phyloP scores from a whole-genome alignment of 2,797 vertebrate species.

The Miichthys miiuy region DNA sequence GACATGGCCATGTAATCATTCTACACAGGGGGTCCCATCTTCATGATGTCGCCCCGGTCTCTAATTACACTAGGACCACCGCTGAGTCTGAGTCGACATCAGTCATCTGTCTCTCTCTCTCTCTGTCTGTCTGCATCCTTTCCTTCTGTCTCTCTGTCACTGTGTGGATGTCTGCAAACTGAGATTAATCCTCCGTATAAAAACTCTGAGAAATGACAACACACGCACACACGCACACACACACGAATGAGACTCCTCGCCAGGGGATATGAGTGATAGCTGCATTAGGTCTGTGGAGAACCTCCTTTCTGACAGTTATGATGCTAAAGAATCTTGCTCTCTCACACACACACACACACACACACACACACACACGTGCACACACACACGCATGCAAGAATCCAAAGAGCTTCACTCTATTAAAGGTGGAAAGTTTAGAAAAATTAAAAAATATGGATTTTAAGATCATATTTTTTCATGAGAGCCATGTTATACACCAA shows the following conservation, averaged over 20 bases:
- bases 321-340: slow-evolving; percentile 69
- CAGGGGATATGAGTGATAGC: slow-evolving; percentile 69
- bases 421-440: not conserved
- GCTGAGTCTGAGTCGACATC: not conserved
- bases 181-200: slow-evolving; percentile 53
- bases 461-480: not conserved
- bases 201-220: slow-evolving; percentile 49
- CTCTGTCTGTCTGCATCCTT: not conserved
- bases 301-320: slow-evolving; percentile 73
- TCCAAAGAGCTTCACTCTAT: not conserved
- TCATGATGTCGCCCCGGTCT: not conserved
- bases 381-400: slow-evolving; percentile 3
- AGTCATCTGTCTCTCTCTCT: not conserved
- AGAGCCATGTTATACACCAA: not conserved
- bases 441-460: slow-evolving; percentile 5
- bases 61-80: not conserved
- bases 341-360: not conserved
- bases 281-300: slow-evolving; percentile 71
- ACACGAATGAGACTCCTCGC: slow-evolving; percentile 37
- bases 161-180: slow-evolving; percentile 43
- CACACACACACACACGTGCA: slow-evolving; percentile 14
- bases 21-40: not conserved
- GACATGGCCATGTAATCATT: not conserved
- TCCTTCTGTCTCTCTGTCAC: not conserved
- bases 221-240: slow-evolving; percentile 24